Evolutionary conservation across 1,140 invertebrate species (phyloP).

Genomic region (Adelges cooleyi): DNA sequence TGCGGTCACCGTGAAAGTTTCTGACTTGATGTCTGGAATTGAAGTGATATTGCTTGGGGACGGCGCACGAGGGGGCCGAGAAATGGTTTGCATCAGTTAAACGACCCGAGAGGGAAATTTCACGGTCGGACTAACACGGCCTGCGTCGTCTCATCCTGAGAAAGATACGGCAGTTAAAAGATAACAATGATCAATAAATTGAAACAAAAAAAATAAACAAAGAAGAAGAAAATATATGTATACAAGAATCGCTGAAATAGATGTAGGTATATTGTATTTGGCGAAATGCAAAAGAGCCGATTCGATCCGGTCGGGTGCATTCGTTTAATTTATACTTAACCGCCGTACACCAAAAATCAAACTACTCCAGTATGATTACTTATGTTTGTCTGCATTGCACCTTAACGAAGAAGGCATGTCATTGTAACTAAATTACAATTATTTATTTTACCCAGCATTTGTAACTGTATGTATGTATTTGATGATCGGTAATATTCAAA

Average conservation of each 20-base stretch:
- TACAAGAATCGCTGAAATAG: no score
- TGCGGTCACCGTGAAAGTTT: conserved; percentile 23
- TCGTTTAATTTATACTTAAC: conserved; percentile 7
- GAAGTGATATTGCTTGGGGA: conserved; percentile 9
- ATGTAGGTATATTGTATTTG: neutral
- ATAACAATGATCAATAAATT: conserved; percentile 26
- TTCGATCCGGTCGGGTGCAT: neutral
- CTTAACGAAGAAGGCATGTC: no score
- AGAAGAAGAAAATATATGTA: neutral
- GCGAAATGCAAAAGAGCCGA: conserved; percentile 14
- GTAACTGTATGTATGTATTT: no score
- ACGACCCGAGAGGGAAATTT: conserved; percentile 29
- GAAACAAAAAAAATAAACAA: neutral
- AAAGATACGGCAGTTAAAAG: conserved; percentile 16
- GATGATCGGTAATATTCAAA: no score
- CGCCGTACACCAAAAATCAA: no score
- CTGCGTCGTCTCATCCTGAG: neutral
- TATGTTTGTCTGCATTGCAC: no score
- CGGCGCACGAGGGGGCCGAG: neutral
- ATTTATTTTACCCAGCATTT: no score
- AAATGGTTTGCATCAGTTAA: conserved; percentile 25
- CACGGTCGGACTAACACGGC: conserved; percentile 6
- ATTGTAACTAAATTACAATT: no score
- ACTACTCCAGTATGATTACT: no score
- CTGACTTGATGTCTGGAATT: conserved; percentile 27